These are phyloP conservation scores for Egretta garzetta DNA, from an alignment of 2,113 vertebrate species.

Conservation along the genomic window DNA sequence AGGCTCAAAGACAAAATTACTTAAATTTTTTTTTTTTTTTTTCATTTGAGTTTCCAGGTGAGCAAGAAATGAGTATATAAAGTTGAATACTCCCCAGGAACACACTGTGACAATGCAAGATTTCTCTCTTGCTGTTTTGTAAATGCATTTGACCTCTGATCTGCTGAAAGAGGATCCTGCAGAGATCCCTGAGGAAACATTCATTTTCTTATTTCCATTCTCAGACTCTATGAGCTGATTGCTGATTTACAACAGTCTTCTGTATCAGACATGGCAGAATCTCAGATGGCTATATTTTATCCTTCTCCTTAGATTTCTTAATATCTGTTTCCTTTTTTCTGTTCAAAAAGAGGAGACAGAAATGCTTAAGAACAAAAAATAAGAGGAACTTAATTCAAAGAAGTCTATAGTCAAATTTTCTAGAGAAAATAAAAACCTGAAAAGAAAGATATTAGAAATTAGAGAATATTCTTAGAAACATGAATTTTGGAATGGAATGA, in stretches of 20 bases:
- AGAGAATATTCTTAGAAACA: not conserved
- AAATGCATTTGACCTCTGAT: slow-evolving; percentile 26
- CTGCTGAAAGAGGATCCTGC: slow-evolving; percentile 19
- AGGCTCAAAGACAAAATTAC: not conserved
- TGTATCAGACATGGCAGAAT: not conserved
- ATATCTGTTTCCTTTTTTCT: slow-evolving; percentile 14
- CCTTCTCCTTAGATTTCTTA: not conserved
- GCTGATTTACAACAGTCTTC: not conserved
- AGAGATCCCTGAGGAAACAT: not conserved
- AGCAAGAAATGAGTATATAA: not conserved
- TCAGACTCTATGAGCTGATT: not conserved
- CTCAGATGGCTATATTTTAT: slow-evolving; percentile 7
- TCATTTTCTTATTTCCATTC: slow-evolving; percentile 8
- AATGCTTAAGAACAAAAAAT: not conserved
- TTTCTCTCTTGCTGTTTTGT: not conserved
- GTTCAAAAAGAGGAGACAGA: slow-evolving; percentile 1
- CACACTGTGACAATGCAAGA: not conserved
- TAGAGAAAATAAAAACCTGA: not conserved
- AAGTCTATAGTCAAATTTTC: not conserved
- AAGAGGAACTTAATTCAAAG: not conserved
- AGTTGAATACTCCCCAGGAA: not conserved
- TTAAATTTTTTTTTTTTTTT: not conserved
- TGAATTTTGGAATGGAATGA: not conserved
- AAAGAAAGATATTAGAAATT: not conserved
- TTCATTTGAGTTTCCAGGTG: not conserved